phyloP scores from a whole-genome alignment of 2,113 vertebrate species.

The Rhinoptilus africanus region DNA sequence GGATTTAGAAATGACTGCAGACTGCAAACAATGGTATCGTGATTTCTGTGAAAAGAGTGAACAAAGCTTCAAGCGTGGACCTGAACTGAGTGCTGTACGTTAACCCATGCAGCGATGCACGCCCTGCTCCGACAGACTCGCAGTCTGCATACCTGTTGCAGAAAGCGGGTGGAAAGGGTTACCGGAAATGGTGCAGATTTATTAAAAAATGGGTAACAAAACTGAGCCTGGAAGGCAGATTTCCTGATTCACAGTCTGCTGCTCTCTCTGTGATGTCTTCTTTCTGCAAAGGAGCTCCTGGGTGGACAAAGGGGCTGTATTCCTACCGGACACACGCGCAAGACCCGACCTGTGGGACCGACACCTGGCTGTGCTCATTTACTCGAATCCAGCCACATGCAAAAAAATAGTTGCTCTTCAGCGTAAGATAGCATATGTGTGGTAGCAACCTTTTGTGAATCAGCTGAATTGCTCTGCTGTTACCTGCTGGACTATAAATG shows the following conservation, averaged over 20 bases:
- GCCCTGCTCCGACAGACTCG: neutral
- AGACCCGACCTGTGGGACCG: neutral
- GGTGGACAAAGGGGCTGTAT: neutral
- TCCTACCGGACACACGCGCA: neutral
- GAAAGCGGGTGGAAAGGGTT: neutral
- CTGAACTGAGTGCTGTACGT: too few species aligned
- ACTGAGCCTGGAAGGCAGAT: neutral
- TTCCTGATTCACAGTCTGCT: neutral
- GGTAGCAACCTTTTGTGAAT: neutral
- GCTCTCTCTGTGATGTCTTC: neutral
- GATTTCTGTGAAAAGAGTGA: neutral
- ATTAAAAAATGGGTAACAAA: neutral
- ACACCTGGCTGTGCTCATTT: neutral
- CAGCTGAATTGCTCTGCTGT: neutral
- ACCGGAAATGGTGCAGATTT: neutral
- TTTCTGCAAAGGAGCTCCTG: neutral
- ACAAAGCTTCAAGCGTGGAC: neutral
- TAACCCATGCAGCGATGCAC: too few species aligned
- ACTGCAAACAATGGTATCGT: neutral
- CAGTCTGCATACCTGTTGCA: too few species aligned
- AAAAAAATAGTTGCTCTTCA: neutral
- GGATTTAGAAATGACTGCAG: neutral
- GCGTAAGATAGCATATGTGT: fast-evolving
- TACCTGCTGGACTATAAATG: neutral
- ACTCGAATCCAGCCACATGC: fast-evolving